Base-by-base conservation (phyloP, 1,140 invertebrate species). In the Caenorhabditis briggsae region DNA sequence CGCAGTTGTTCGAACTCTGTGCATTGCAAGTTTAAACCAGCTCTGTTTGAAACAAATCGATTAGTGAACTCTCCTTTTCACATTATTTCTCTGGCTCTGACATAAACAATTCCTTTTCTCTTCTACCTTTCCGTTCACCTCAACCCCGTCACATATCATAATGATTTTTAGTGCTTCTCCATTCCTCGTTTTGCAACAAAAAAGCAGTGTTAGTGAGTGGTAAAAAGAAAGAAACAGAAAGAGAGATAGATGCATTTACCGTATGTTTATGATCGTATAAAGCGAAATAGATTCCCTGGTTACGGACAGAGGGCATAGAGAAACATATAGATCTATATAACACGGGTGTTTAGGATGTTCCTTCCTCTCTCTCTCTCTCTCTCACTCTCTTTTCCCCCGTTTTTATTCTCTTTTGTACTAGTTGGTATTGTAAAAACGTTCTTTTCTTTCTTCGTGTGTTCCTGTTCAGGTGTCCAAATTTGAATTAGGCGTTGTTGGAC, bases 281-380 rank as follows among this genome's bases (percentile, higher is more conserved):
- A 74, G 56, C 16, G 56, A n/a, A n/a, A 58, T 33, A 33, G 33
- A 33, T 33, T 58, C 8, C 56, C 56, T 58, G n/a, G 65, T 43
- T n/a, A 74, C 65, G 41, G n/a, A 20, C 14, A 25, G n/a, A 20
- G 33, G 33, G 33, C 3, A 33, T 33, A 59, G 58, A 20, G 58
- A 59, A 59, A 16, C 18, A 18, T 65, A 65, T 65, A 33, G 33
- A 33, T 33, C 33, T 33, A 74, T 43, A 33, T 8, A 41, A 41
- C 11, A 64, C 59, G 6, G 33, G 25, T 64, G 59, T 74, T 74
- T 74, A 74, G 65, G 43, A 74, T 74, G 59, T 64, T 64, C 33
- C 20, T n/a, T 58, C 56, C n/a, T 58, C 9, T 20, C 56, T 58
- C 56, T 41, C 43, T 70, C 64, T 46, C 65, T 48, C 23, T 74